Base-by-base conservation (phyloP, 64 coral and sea anemone species). In the Anthopleura sola region DNA sequence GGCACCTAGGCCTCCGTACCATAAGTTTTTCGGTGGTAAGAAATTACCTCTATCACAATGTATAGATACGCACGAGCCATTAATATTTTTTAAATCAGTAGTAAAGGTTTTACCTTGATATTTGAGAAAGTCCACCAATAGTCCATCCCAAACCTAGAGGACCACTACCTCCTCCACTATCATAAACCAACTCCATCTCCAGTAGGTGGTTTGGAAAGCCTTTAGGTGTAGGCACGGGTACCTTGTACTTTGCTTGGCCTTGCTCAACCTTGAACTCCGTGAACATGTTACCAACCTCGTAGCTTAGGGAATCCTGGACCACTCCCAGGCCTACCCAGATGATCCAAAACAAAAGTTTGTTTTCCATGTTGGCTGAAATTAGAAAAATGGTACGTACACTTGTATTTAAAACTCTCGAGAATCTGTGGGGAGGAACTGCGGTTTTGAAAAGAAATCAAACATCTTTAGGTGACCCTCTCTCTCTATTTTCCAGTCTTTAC, bases 261-360 rank as follows among this genome's bases (percentile, higher is more conserved):
- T 44, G 76, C 24, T 79, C 76, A 23, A 79, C 76, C 23, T 79
- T 79, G 31, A 79, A 79, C 39, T 79, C 76, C 17, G 76, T 79
- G 18, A 79, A 79, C 76, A 79, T 79, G 44, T 79, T 79, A 23
- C 76, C 76, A 38, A 79, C 76, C 23, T 79, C 76, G 31, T 79
- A 48, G 24, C 44, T 6, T 3, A 33, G 18, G 37, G 18, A 44
- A 24, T 5, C 19, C 24, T 79, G 76, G 3, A 79, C 12, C 11
- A 79, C 36, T 44, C 11, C 37, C 12, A 62, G 55, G 17, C 55
- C 55, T 23, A 56, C 17, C 55, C 16, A 62, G 58, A 26, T 62
- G 21, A 26, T 62, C 21, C 20, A 62, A n/a, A 62, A 23, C 5
- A 23, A 62, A 6, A 62, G 5, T 15, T 26, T 26, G 58, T n/a